Percentiles rank a stretch among this genome's conserved stretches.
These are phyloP conservation scores for Ia io DNA, from an alignment of 2,113 vertebrate species.

Conservation along the genomic window DNA sequence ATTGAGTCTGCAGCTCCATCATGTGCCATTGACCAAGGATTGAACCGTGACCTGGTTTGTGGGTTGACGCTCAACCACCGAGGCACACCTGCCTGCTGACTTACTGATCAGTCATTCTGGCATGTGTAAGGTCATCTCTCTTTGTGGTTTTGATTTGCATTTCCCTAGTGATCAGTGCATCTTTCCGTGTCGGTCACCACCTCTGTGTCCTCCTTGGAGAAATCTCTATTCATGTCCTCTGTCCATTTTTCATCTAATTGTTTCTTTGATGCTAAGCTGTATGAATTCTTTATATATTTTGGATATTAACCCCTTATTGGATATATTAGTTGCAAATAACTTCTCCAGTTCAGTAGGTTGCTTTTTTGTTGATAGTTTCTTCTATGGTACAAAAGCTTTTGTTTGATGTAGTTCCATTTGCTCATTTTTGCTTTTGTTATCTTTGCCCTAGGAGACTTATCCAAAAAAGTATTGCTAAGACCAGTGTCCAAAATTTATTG, in stretches of 20 bases:
- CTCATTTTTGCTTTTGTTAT: not conserved
- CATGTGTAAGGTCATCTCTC: not conserved
- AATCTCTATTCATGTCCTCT: not conserved
- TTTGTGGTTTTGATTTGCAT: not conserved
- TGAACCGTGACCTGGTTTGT: too few species aligned
- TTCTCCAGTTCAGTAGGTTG: not conserved
- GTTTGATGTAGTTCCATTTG: not conserved
- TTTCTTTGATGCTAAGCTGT: not conserved
- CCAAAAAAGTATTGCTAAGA: not conserved
- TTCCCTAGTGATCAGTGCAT: not conserved
- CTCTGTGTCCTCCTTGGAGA: not conserved
- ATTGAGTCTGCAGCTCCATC: too few species aligned
- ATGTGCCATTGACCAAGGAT: too few species aligned
- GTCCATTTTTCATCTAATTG: not conserved
- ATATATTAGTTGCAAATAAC: not conserved
- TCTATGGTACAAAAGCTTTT: not conserved
- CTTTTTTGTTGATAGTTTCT: not conserved
- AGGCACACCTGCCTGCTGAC: not conserved
- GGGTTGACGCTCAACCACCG: too few species aligned
- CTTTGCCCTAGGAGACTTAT: not conserved
- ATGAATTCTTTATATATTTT: not conserved
- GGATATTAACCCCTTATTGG: not conserved
- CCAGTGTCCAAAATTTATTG: not conserved
- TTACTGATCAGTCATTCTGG: not conserved
- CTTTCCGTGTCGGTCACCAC: not conserved